Conservation (phyloP, 2,888 invertebrate genomes). For the Tubulanus polymorphus region DNA sequence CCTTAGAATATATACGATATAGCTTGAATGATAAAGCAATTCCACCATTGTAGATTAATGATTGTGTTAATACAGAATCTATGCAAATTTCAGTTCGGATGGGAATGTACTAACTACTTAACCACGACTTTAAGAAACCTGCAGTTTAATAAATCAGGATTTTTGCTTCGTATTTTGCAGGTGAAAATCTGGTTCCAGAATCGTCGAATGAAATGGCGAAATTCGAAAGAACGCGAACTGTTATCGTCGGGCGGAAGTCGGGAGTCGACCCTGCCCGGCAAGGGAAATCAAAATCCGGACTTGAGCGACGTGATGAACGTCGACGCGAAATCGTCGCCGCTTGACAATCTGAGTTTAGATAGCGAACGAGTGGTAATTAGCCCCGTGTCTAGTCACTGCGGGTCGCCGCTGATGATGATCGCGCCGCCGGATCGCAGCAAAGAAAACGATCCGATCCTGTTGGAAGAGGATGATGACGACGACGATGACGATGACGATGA, state of each 20-base stretch:
- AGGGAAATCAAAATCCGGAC: constrained; percentile 94
- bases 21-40: no score
- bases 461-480: background rate
- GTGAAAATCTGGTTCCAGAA: constrained; percentile 95
- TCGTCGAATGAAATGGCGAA: constrained; percentile 97
- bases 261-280: constrained; percentile 92
- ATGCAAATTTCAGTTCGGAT: no score
- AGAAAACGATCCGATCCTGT: no score
- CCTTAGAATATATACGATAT: no score
- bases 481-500: background rate
- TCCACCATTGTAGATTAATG: no score
- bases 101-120: no score
- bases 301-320: constrained; percentile 65
- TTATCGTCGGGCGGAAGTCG: constrained; percentile 88
- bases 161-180: constrained; percentile 55
- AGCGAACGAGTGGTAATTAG: background rate
- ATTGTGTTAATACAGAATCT: no score
- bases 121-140: no score
- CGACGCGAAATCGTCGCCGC: background rate
- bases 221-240: constrained; percentile 92
- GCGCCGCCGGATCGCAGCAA: no score
- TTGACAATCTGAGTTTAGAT: background rate
- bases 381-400: background rate
- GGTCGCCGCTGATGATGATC: background rate
- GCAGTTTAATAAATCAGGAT: no score